These are phyloP conservation scores for Prionace glauca DNA, from an alignment of 2,797 vertebrate species.

Conservation along the genomic window DNA sequence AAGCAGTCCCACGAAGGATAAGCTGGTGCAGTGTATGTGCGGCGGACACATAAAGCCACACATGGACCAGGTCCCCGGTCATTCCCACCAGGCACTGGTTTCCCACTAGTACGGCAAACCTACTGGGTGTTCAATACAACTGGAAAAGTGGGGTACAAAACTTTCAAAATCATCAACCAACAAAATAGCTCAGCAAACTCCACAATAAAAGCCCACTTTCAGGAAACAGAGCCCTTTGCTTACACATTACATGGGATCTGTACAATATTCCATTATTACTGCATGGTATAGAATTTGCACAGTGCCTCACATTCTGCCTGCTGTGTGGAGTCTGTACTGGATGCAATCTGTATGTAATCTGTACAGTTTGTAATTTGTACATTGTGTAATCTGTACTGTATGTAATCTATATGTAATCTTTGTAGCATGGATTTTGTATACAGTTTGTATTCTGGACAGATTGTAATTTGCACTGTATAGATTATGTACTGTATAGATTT, in stretches of 20 bases:
- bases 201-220: neutral
- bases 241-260: neutral
- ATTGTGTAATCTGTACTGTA: no score
- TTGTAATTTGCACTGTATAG: no score
- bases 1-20: no score
- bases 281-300: neutral
- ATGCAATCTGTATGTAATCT: neutral
- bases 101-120: no score
- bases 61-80: neutral
- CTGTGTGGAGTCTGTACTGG: neutral
- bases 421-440: no score
- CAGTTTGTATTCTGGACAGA: no score
- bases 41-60: no score
- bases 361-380: neutral
- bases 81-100: neutral
- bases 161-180: neutral
- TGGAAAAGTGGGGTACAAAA: neutral
- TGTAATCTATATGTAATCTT: no score
- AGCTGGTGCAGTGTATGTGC: no score
- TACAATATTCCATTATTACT: neutral
- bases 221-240: neutral
- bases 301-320: neutral
- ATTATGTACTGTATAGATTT: no score
- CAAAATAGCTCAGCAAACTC: neutral
- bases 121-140: neutral